Percentiles rank a stretch among this genome's conserved stretches.
These are phyloP conservation scores for Scelioninae gen. 2 DNA, from an alignment of 2,888 invertebrate species.

Conservation along the genomic window DNA sequence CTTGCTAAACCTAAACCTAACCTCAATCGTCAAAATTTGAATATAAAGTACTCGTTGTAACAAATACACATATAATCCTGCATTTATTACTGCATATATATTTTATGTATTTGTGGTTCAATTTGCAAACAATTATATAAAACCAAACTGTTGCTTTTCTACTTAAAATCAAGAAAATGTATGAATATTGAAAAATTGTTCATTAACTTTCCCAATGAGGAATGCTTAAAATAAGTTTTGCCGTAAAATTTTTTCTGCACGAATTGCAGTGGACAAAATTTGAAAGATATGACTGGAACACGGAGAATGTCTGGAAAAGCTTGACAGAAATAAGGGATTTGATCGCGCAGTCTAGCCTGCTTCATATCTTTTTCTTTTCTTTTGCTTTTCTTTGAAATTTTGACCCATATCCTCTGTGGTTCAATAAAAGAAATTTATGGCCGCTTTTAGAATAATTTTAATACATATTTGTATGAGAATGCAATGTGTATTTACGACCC, in stretches of 20 bases:
- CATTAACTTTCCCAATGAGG: constrained; percentile 14
- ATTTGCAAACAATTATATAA: too few relatives aligned
- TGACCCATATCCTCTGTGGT: constrained; percentile 18
- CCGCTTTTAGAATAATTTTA: constrained; percentile 35
- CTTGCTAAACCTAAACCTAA: too few relatives aligned
- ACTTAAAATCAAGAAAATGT: neutral
- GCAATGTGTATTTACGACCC: constrained; percentile 36
- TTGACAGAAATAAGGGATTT: constrained; percentile 27
- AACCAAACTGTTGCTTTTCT: neutral
- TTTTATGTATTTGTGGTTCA: too few relatives aligned
- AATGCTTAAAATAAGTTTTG: constrained; percentile 20
- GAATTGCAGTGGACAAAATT: neutral
- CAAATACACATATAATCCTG: too few relatives aligned
- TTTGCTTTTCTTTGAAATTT: neutral
- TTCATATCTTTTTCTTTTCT: neutral
- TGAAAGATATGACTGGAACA: constrained; percentile 5
- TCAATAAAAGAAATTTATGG: constrained; percentile 39
- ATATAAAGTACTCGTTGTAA: too few relatives aligned
- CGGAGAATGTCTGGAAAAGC: constrained; percentile 3
- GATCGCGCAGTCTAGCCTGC: constrained; percentile 1
- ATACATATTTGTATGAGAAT: constrained; percentile 38
- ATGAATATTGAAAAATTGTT: constrained; percentile 16
- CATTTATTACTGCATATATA: too few relatives aligned
- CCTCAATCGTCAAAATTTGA: too few relatives aligned
- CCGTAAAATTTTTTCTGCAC: constrained; percentile 1